A percentile compares a stretch with the other conserved stretches of the same genome.
Conservation (phyloP, 2,113 vertebrate genomes). For the Ophiodon elongatus region DNA sequence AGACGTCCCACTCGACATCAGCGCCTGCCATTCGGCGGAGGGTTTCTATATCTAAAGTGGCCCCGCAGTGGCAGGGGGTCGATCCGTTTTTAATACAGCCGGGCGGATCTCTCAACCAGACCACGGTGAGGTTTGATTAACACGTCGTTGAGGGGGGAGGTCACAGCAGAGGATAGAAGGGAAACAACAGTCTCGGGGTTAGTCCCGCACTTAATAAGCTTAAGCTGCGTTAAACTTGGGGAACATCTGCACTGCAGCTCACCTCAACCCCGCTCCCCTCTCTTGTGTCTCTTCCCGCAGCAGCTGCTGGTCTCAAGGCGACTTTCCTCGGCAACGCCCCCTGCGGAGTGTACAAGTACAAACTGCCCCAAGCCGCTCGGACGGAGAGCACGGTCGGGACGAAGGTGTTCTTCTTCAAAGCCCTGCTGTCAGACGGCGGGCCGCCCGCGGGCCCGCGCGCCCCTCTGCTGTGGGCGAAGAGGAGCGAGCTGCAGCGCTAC, state of each 20-base stretch:
- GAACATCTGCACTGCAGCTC: slow-evolving; percentile 20
- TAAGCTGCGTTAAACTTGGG: background rate
- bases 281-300: slow-evolving; percentile 69
- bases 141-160: slow-evolving; percentile 22
- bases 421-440: slow-evolving; percentile 83
- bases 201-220: slow-evolving; percentile 11
- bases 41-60: slow-evolving; percentile 52
- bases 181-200: background rate
- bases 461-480: slow-evolving; percentile 89
- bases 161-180: slow-evolving; percentile 1
- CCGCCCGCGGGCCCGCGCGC: slow-evolving; percentile 49
- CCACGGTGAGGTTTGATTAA: slow-evolving; percentile 56
- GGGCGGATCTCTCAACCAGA: slow-evolving; percentile 12
- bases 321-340: slow-evolving; percentile 94
- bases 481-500: slow-evolving; percentile 90
- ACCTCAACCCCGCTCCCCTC: background rate
- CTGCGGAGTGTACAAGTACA: slow-evolving; percentile 95
- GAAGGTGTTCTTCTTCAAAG: slow-evolving; percentile 99
- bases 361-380: slow-evolving; percentile 87
- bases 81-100: slow-evolving; percentile 61
- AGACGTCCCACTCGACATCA: slow-evolving; percentile 50
- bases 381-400: slow-evolving; percentile 86
- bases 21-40: slow-evolving; percentile 12
- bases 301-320: slow-evolving; percentile 84
- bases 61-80: slow-evolving; percentile 32